Percentiles rank a stretch among this genome's conserved stretches.
These are phyloP conservation scores for Bothrops jararaca DNA, from an alignment of 2,113 vertebrate species.

Conservation along the genomic window DNA sequence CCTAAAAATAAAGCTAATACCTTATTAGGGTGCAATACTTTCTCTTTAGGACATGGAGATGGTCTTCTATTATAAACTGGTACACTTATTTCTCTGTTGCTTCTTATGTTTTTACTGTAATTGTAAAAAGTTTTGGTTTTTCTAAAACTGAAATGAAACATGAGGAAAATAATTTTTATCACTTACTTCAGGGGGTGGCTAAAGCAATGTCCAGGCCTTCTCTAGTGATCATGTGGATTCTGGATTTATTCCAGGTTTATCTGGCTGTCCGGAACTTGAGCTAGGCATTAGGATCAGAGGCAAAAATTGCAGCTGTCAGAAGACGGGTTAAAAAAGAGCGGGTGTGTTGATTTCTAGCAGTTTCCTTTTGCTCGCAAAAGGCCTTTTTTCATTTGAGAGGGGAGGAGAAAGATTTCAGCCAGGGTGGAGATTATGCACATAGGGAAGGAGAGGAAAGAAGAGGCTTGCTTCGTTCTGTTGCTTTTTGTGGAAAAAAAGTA, in stretches of 20 bases:
- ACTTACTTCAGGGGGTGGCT: slow-evolving; percentile 52
- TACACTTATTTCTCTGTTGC: background rate
- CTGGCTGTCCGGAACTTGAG: accelerated
- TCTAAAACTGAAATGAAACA: background rate
- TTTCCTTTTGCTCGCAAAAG: slow-evolving; percentile 30
- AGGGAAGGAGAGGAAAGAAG: background rate
- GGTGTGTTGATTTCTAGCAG: background rate
- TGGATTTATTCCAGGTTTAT: accelerated
- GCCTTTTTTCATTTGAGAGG: slow-evolving; percentile 35
- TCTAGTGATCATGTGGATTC: background rate
- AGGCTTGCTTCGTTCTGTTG: slow-evolving; percentile 7
- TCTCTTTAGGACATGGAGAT: accelerated
- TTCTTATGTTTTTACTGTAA: background rate
- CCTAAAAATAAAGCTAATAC: background rate
- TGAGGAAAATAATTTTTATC: slow-evolving; percentile 3
- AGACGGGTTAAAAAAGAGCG: slow-evolving; percentile 4
- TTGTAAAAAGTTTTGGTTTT: background rate
- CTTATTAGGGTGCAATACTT: background rate
- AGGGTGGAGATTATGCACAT: slow-evolving; percentile 45
- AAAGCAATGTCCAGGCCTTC: slow-evolving; percentile 28
- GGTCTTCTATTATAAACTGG: background rate
- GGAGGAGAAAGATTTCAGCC: slow-evolving; percentile 32
- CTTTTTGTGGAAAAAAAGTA: background rate
- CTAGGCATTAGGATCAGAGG: background rate
- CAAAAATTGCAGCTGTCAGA: accelerated